A percentile compares a stretch with the other conserved stretches of the same genome.
phyloP scores from a whole-genome alignment of 2,113 vertebrate genomes.

The Egretta garzetta region DNA sequence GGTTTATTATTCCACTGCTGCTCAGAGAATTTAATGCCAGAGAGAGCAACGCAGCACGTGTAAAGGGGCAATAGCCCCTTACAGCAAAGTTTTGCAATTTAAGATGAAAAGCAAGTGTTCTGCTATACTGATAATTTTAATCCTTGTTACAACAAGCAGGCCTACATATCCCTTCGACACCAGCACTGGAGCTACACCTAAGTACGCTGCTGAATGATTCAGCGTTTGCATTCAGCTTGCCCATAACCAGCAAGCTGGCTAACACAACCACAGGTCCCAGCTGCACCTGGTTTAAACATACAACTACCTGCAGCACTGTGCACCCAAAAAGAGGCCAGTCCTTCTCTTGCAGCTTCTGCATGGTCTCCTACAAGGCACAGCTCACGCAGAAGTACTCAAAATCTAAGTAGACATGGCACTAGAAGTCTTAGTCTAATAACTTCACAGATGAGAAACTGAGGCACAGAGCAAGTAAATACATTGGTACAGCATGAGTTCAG shows the following conservation, averaged over 20 bases:
- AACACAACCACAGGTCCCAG: background rate
- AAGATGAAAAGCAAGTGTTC: background rate
- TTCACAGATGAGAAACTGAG: background rate
- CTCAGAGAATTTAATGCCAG: background rate
- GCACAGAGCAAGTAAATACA: background rate
- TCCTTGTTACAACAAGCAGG: background rate
- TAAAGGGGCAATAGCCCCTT: slow-evolving; percentile 2
- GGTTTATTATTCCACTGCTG: slow-evolving; percentile 15
- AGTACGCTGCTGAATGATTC: accelerated
- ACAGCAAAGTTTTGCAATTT: background rate
- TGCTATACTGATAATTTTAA: background rate
- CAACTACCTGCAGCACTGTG: background rate
- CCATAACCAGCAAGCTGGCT: background rate
- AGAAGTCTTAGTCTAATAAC: background rate
- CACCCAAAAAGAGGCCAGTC: background rate
- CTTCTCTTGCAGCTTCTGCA: background rate
- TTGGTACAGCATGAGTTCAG: background rate
- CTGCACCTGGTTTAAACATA: background rate
- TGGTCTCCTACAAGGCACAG: background rate
- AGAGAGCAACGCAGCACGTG: background rate
- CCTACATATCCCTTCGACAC: background rate
- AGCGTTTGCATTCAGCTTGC: accelerated
- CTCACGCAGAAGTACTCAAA: background rate
- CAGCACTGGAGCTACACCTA: background rate
- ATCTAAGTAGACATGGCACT: background rate